phyloP scores from a whole-genome alignment of 2,888 invertebrate species.

The Sesia apiformis region DNA sequence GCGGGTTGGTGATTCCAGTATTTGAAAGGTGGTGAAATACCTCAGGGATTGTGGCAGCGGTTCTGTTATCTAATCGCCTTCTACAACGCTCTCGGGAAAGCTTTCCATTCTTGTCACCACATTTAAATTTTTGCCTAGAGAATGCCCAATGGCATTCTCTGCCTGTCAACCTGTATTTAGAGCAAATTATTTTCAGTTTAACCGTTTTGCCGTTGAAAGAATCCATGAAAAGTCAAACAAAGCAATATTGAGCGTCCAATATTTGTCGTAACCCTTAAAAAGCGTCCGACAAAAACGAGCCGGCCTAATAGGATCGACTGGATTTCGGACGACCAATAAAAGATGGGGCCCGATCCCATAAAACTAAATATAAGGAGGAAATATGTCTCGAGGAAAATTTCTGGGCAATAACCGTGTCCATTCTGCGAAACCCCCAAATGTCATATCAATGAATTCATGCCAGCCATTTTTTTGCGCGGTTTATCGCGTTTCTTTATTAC shows the following conservation, averaged over 20 bases:
- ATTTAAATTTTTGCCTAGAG: too few relatives aligned
- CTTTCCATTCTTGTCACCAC: too few relatives aligned
- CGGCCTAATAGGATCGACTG: slow-evolving; percentile 60
- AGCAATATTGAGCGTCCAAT: slow-evolving; percentile 43
- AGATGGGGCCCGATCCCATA: slow-evolving; percentile 60
- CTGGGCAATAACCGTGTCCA: slow-evolving; percentile 56
- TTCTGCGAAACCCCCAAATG: slow-evolving; percentile 61
- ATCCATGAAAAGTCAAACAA: slow-evolving; percentile 21
- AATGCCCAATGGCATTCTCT: too few relatives aligned
- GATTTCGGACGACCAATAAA: slow-evolving; percentile 65
- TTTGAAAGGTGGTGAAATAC: too few relatives aligned
- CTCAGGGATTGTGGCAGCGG: too few relatives aligned
- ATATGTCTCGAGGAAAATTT: slow-evolving; percentile 28
- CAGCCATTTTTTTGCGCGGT: slow-evolving; percentile 63
- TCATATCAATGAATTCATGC: slow-evolving; percentile 74
- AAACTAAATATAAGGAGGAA: slow-evolving; percentile 53
- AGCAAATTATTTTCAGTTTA: too few relatives aligned
- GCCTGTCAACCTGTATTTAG: too few relatives aligned
- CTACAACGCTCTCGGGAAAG: too few relatives aligned
- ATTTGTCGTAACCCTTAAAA: slow-evolving; percentile 21
- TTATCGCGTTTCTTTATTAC: slow-evolving; percentile 72
- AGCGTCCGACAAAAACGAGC: slow-evolving; percentile 32
- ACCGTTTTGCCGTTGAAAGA: too few relatives aligned
- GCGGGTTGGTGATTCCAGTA: too few relatives aligned
- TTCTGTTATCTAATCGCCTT: too few relatives aligned